phyloP scores from a whole-genome alignment of 2,797 vertebrate genomes.

The Molossus molossus region DNA sequence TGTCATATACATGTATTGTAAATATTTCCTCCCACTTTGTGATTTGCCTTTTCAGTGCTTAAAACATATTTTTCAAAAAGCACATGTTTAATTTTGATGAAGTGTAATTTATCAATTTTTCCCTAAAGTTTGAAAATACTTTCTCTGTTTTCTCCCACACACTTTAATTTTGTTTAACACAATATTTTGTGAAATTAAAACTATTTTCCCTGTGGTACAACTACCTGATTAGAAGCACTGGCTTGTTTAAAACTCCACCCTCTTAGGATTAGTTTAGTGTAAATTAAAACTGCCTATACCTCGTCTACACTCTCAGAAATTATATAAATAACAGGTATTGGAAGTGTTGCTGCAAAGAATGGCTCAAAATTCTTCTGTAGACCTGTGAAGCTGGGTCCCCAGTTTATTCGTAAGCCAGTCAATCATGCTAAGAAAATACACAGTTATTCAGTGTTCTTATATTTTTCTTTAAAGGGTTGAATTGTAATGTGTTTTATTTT shows the following conservation, averaged over 20 bases:
- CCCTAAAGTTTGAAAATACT: background rate
- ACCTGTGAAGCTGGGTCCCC: background rate
- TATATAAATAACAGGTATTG: background rate
- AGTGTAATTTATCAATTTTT: background rate
- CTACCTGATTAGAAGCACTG: background rate
- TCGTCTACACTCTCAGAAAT: background rate
- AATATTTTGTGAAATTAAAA: background rate
- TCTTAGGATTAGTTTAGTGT: background rate
- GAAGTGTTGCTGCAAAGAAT: background rate
- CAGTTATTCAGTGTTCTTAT: background rate
- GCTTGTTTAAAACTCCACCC: background rate
- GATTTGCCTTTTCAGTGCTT: background rate
- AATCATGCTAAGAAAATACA: background rate
- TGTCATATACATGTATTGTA: background rate
- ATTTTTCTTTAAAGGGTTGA: constrained; percentile 18
- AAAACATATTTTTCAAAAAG: background rate
- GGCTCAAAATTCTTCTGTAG: background rate
- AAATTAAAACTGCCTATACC: background rate
- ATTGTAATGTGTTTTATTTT: background rate
- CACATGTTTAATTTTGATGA: background rate
- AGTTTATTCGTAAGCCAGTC: background rate
- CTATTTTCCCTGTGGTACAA: background rate
- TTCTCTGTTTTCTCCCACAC: background rate
- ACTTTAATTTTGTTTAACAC: background rate
- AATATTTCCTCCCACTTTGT: background rate